Conservation (phyloP, 92 coral and sea anemone species). For the Porites divaricata region DNA sequence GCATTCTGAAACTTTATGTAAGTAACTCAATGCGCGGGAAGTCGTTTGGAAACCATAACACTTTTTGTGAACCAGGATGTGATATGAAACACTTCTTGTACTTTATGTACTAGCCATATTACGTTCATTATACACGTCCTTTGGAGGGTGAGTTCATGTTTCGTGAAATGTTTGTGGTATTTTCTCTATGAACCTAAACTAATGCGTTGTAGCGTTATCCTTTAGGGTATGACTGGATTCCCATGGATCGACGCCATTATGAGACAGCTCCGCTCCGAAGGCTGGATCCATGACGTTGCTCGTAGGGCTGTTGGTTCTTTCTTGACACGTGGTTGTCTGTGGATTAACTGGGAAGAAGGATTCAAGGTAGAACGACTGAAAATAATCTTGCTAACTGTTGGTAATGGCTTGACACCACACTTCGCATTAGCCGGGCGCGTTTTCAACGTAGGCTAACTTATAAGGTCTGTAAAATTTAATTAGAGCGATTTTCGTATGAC, state of each 20-base stretch:
- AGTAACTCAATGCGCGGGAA: too few species aligned
- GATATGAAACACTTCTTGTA: too few species aligned
- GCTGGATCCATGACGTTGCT: slow-evolving; percentile 77
- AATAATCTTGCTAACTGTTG: neutral
- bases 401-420: neutral
- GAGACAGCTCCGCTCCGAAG: slow-evolving; percentile 76
- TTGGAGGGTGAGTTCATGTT: too few species aligned
- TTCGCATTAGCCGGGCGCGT: neutral
- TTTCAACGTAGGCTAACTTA: neutral
- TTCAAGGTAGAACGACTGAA: slow-evolving; percentile 47
- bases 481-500: too few species aligned
- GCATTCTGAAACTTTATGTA: too few species aligned
- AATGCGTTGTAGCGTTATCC: neutral
- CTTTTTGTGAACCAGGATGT: too few species aligned
- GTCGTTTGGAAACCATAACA: too few species aligned
- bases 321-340: slow-evolving; percentile 82
- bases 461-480: too few species aligned
- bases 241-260: slow-evolving; percentile 90
- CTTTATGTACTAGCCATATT: too few species aligned
- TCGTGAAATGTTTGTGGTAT: too few species aligned
- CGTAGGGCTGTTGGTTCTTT: slow-evolving; percentile 81
- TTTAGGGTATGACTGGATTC: slow-evolving; percentile 76
- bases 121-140: too few species aligned
- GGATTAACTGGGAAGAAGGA: slow-evolving; percentile 87
- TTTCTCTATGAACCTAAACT: too few species aligned